These are phyloP conservation scores for Leuciscus idus DNA, from an alignment of 2,113 vertebrate species.

Conservation along the genomic window DNA sequence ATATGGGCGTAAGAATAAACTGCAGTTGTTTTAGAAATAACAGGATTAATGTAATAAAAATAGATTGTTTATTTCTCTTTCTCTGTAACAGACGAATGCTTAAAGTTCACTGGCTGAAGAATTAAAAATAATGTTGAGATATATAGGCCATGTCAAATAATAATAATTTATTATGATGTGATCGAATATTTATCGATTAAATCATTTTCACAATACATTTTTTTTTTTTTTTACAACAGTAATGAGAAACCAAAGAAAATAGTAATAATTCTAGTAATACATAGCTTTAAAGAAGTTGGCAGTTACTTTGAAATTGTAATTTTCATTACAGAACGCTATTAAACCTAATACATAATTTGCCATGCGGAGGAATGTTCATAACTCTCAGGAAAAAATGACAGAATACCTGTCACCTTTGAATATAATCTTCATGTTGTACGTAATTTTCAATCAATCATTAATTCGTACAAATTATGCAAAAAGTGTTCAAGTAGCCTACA, in stretches of 20 bases:
- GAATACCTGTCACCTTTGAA: not conserved
- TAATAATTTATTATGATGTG: not conserved
- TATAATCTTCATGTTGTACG: not conserved
- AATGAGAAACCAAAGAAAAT: too few relatives aligned
- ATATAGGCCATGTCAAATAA: not conserved
- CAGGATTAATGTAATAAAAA: not conserved
- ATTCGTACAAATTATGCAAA: not conserved
- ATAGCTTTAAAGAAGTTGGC: not conserved
- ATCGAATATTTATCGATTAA: not conserved
- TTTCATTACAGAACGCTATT: not conserved
- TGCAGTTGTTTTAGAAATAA: not conserved
- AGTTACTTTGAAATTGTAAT: not conserved
- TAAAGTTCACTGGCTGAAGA: not conserved
- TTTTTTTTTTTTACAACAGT: not conserved
- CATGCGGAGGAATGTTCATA: not conserved
- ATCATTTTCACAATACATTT: not conserved
- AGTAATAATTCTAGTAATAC: too few relatives aligned
- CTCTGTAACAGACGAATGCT: not conserved
- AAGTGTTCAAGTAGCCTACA: not conserved
- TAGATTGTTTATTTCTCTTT: not conserved
- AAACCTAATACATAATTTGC: not conserved
- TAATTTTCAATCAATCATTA: not conserved
- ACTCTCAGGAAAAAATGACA: not conserved
- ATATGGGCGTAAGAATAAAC: slow-evolving; percentile 16
- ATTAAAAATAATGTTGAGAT: not conserved